Conservation (phyloP, 2,888 invertebrate genomes). For the Drosophila flavopinicola region DNA sequence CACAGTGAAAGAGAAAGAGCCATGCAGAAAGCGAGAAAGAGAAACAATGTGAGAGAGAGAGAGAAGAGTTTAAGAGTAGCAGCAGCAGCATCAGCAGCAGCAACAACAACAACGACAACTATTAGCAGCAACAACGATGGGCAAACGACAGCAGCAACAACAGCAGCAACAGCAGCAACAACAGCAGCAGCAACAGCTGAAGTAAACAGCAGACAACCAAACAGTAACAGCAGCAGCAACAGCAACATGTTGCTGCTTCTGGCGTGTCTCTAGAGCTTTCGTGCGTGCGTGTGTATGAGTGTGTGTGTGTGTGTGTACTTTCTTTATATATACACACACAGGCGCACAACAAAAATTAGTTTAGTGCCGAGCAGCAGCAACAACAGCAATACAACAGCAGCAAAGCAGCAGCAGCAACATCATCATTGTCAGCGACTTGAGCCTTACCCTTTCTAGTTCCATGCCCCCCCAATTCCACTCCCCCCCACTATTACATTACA, state of each 20-base stretch:
- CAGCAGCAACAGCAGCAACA: conserved; percentile 30
- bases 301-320: conserved; percentile 18
- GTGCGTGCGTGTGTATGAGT: conserved; percentile 34
- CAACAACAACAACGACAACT: conserved; percentile 51
- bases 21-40: conserved; percentile 7
- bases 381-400: conserved; percentile 33
- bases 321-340: conserved; percentile 22
- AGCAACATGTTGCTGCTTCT: conserved; percentile 41
- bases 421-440: conserved; percentile 77
- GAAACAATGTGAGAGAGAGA: conserved; percentile 11
- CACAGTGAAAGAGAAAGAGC: conserved; percentile 19
- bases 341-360: conserved; percentile 29
- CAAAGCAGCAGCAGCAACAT: conserved; percentile 72
- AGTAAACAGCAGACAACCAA: conserved; percentile 33
- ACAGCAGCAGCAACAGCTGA: conserved; percentile 19
- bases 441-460: conserved; percentile 15
- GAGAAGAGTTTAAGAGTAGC: conserved; percentile 14
- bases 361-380: conserved; percentile 39
- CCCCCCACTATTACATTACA: conserved; percentile 44
- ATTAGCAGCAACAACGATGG: conserved; percentile 53
- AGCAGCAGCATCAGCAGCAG: conserved; percentile 28
- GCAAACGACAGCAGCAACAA: conserved; percentile 16
- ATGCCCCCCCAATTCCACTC: conserved; percentile 11
- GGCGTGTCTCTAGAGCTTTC: conserved; percentile 21
- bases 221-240: conserved; percentile 30